Conservation (phyloP, 2,888 invertebrate species). For the Cataglyphis albicans region DNA sequence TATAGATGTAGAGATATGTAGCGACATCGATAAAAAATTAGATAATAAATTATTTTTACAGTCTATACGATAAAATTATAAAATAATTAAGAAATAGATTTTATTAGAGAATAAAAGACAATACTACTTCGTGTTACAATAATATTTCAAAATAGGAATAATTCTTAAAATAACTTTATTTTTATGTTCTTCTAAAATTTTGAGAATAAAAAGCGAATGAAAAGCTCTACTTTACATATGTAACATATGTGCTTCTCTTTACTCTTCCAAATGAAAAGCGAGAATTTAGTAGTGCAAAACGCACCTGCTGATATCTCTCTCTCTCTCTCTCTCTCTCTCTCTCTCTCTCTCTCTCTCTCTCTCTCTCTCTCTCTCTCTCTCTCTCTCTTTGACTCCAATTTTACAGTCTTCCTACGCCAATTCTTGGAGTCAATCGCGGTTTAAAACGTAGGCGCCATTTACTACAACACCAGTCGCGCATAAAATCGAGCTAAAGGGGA, state of each 20-base stretch:
- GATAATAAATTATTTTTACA: neutral
- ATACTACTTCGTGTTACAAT: neutral
- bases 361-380: neutral
- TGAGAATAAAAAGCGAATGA: neutral
- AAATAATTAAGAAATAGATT: neutral
- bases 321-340: no score
- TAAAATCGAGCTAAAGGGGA: slow-evolving; percentile 59
- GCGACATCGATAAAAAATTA: neutral
- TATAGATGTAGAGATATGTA: neutral
- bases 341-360: neutral
- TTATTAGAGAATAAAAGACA: neutral
- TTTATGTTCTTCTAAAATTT: neutral
- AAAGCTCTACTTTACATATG: neutral
- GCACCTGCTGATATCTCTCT: slow-evolving; percentile 60
- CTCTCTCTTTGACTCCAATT: slow-evolving; percentile 28
- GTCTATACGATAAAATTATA: neutral
- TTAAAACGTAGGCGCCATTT: slow-evolving; percentile 64
- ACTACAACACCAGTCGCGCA: slow-evolving; percentile 55
- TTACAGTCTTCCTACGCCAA: slow-evolving; percentile 44
- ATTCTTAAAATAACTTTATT: neutral
- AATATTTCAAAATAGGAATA: slow-evolving; percentile 9
- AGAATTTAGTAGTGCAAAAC: slow-evolving; percentile 11
- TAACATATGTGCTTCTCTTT: neutral
- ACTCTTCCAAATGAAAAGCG: neutral
- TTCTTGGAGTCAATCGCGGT: slow-evolving; percentile 53